Evolutionary conservation across 2,113 vertebrate species (phyloP), one percentile per base, ranked within the genome.

Genomic region (Leuciscus idus): DNA sequence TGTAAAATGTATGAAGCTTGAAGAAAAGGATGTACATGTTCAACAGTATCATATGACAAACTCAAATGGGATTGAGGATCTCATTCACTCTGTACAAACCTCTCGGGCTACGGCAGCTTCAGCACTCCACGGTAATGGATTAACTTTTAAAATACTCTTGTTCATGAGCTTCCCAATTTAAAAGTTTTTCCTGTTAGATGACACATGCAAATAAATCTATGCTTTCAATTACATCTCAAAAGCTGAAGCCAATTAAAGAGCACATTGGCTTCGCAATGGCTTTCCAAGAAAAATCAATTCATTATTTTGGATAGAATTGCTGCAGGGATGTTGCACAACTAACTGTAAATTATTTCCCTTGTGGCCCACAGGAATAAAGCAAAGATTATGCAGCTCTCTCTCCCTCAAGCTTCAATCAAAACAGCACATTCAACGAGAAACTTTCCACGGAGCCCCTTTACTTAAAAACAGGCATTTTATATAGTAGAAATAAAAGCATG

Each of bases 181-280:
- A 76, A 72, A 75, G 59, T 55, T 81, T 81, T 55, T 33, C 79
- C 23, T 80, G 66, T 73, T 33, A 23, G 7, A 33, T 43, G 46
- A 84, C 48, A 70, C 36, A 82, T 70, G 74, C 59, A 68, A 85
- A 87, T 68, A 79, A 57, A 70, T 89, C 61, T 81, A 46, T 74
- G 64, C 70, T 89, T 89, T 89, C 85, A 89, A 87, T 87, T 85
- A 87, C 66, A 73, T 23, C 64, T 55, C 73, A 83, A 81, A 85
- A 57, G 70, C 43, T 84, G 62, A 70, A 89, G 61, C 86, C 90
- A 92, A 93, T 93, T 93, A 93, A 88, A 90, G 86, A 48, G 86
- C 84, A 88, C 77, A 78, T n/a, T 23, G 82, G 86, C 75, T 64
- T 62, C 62, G 86, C 80, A 68, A 84, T 55, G 77, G 43, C 87